Evolutionary conservation across 2,113 vertebrate species (phyloP), one percentile per base, ranked within the genome.

Genomic region (Dipodomys spectabilis): DNA sequence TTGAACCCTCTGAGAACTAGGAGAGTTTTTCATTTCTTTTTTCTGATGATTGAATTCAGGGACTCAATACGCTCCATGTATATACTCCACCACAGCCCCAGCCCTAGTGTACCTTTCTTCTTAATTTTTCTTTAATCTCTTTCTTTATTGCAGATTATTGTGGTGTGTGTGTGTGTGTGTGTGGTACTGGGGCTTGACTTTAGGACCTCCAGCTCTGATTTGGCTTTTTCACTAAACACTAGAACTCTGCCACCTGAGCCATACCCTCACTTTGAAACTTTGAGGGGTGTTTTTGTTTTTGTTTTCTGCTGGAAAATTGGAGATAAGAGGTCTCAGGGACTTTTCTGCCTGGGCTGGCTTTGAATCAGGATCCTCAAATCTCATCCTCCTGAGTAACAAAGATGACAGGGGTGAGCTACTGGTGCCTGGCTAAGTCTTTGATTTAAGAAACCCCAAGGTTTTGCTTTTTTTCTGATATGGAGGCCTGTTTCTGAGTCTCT

Each of bases 381-480:
- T 16, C 15, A 57, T 16, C 53, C 53, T 57, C 15, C 53, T 57
- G 53, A 69, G 74, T 75, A 80, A 7, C 7, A 5, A 73, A 0
- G 85, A 82, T 65, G 12, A 60, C 49, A 97, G 15, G 53, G 4
- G 53, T 57, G 53, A 57, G 53, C 15, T 13, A 57, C 12, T 18
- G 15, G 53, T 57, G 53, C 53, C 53, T 13, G 15, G 53, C 53
- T 57, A 57, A 49, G 65, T 30, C 7, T 87, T 91, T 90, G 73
- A 28, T 68, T 78, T 88, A 32, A 75, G 91, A 90, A 93, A 32
- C 25, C 35, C 85, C 32, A 82, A 92, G 53, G 9, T 71, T 94
- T 93, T 94, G 20, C 32, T 91, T 49, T 57, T 94, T 94, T 57
- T 90, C 77, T 44, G 81, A 95, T 80, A 78, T 20, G 67, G 86